Percentiles rank a stretch among this genome's conserved stretches.
Conservation (phyloP, 2,888 invertebrate genomes). For the Aspidapion aeneum region DNA sequence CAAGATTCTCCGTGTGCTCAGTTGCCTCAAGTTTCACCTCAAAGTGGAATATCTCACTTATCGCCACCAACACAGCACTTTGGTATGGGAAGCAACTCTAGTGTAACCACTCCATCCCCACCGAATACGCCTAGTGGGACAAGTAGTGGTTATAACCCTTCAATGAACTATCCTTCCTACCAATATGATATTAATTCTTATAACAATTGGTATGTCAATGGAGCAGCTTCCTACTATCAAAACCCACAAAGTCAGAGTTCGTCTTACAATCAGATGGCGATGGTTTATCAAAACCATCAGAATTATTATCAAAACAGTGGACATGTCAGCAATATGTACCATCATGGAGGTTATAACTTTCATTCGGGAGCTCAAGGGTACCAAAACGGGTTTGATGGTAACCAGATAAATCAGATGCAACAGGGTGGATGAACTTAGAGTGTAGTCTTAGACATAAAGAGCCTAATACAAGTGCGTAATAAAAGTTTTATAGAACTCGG, state of each 20-base stretch:
- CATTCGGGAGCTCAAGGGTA: constrained; percentile 7
- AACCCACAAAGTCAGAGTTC: constrained; percentile 1
- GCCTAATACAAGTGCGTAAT: too few species aligned
- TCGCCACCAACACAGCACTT: constrained; percentile 5
- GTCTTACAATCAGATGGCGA: constrained; percentile 11
- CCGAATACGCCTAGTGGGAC: background rate
- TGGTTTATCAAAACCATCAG: constrained; percentile 8
- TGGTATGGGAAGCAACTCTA: constrained; percentile 8
- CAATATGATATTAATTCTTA: constrained; percentile 11
- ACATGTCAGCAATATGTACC: constrained; percentile 15
- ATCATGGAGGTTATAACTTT: constrained; percentile 13
- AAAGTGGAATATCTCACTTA: constrained; percentile 14
- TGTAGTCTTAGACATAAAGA: too few species aligned
- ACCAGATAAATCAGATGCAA: constrained; percentile 12
- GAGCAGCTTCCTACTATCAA: constrained; percentile 7
- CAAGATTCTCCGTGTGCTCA: constrained; percentile 16
- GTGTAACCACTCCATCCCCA: constrained; percentile 7
- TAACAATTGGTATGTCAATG: constrained; percentile 17
- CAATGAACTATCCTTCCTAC: constrained; percentile 3
- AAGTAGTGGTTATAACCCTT: background rate
- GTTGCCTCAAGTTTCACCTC: constrained; percentile 21
- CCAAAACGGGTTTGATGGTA: constrained; percentile 10
- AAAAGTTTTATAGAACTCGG: too few species aligned
- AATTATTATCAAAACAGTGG: constrained; percentile 13
- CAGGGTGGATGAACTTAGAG: too few species aligned